Conservation (phyloP, 2,113 vertebrate genomes). For the Pluvialis apricaria region DNA sequence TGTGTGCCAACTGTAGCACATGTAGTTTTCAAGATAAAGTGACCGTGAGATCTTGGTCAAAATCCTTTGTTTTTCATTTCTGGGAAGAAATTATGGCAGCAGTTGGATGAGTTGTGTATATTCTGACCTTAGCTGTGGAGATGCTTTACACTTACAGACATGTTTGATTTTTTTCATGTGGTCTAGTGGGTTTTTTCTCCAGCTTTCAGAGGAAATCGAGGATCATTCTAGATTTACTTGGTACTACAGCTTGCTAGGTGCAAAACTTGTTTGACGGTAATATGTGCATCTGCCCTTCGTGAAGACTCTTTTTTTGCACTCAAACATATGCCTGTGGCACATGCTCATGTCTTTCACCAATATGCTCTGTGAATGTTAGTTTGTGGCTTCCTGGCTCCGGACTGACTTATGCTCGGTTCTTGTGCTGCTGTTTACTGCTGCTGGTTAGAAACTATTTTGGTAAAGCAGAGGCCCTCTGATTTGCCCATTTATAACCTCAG, state of each 20-base stretch:
- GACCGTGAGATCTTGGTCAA: not conserved
- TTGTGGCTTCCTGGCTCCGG: not conserved
- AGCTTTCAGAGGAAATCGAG: not conserved
- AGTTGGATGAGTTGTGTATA: not conserved
- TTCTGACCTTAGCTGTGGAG: not conserved
- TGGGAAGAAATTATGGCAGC: not conserved
- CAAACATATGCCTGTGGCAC: not conserved
- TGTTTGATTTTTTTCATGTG: not conserved
- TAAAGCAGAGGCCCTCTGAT: not conserved
- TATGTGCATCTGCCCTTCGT: not conserved
- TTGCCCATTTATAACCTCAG: not conserved
- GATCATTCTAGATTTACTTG: not conserved
- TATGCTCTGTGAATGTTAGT: not conserved
- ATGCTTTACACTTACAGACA: not conserved
- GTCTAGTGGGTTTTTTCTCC: not conserved
- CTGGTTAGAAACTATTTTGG: not conserved
- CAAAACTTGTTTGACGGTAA: not conserved
- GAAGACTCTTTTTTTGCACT: not conserved
- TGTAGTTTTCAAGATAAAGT: not conserved
- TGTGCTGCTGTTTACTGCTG: not conserved
- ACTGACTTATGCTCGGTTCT: not conserved
- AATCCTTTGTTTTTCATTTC: not conserved
- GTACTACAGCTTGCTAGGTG: not conserved
- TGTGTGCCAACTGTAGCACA: not conserved
- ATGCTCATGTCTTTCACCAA: not conserved